These are phyloP conservation scores for Rhopilema esculentum DNA, from an alignment of 30 jellyfish, hydroid and myxozoan genomes.

Conservation along the genomic window DNA sequence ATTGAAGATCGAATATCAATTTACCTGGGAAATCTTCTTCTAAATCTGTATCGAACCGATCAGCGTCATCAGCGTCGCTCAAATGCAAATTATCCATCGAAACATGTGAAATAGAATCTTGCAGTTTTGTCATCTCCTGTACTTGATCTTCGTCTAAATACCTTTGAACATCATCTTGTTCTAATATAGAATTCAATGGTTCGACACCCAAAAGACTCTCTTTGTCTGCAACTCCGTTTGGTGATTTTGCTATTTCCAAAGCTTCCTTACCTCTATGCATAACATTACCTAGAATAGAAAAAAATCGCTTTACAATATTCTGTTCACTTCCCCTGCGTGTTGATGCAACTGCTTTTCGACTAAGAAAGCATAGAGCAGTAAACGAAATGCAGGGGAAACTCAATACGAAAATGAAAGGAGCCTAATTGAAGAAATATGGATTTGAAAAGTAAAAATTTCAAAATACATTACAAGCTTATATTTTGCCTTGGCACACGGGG, in stretches of 20 bases:
- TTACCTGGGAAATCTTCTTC: slow-evolving; percentile 75
- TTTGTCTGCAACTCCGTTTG: neutral
- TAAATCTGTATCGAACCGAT: slow-evolving; percentile 52
- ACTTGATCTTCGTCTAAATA: slow-evolving; percentile 6
- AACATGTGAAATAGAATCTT: neutral
- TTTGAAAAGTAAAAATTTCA: too few relatives aligned
- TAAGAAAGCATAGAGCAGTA: neutral
- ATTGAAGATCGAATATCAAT: too few relatives aligned
- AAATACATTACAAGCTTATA: too few relatives aligned
- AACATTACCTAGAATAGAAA: neutral
- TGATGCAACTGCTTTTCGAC: too few relatives aligned
- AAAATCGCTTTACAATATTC: neutral
- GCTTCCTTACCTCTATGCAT: neutral
- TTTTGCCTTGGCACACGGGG: too few relatives aligned
- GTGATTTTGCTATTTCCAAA: neutral
- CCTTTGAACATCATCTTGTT: slow-evolving; percentile 37
- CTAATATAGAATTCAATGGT: slow-evolving; percentile 38
- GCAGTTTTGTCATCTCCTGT: neutral
- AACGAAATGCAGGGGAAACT: neutral
- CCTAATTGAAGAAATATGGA: too few relatives aligned
- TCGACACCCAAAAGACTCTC: slow-evolving; percentile 19
- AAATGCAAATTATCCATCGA: slow-evolving; percentile 7
- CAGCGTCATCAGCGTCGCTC: slow-evolving; percentile 41
- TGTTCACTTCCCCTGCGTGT: too few relatives aligned
- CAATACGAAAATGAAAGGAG: too few relatives aligned